Evolutionary conservation across 2,888 invertebrate species (phyloP).

Genomic region (Dasypolia templi): DNA sequence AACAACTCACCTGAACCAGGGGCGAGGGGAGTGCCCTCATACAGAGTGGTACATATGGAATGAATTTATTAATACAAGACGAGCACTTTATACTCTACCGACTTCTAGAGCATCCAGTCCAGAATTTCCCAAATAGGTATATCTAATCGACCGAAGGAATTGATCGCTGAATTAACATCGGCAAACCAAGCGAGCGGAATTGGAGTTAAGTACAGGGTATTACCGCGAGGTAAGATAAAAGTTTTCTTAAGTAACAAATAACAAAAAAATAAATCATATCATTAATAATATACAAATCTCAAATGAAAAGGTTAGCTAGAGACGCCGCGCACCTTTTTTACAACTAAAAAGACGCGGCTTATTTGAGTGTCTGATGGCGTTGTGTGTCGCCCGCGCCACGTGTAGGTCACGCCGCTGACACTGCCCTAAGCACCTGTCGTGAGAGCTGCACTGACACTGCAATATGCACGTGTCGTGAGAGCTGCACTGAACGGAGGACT

Average conservation of each 20-base stretch:
- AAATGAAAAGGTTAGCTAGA: background rate
- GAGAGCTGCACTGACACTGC: background rate
- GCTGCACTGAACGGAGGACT: background rate
- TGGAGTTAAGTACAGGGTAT: background rate
- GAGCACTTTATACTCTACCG: background rate
- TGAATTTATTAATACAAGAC: background rate
- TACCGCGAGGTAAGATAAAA: background rate
- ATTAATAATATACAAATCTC: background rate
- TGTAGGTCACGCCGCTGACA: background rate
- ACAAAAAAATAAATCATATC: constrained; percentile 5
- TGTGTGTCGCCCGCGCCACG: background rate
- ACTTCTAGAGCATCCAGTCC: background rate
- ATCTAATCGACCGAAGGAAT: background rate
- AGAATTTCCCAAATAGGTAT: too few species aligned
- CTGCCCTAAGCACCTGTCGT: background rate
- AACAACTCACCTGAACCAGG: background rate
- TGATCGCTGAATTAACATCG: background rate
- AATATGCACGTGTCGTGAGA: background rate
- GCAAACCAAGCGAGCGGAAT: too few species aligned
- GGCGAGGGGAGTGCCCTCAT: background rate
- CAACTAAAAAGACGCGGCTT: background rate
- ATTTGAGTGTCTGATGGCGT: background rate
- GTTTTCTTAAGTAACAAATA: background rate
- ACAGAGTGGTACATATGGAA: background rate
- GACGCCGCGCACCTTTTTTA: background rate